Conservation (phyloP, 2,888 invertebrate genomes). For the Andrena dorsata region DNA sequence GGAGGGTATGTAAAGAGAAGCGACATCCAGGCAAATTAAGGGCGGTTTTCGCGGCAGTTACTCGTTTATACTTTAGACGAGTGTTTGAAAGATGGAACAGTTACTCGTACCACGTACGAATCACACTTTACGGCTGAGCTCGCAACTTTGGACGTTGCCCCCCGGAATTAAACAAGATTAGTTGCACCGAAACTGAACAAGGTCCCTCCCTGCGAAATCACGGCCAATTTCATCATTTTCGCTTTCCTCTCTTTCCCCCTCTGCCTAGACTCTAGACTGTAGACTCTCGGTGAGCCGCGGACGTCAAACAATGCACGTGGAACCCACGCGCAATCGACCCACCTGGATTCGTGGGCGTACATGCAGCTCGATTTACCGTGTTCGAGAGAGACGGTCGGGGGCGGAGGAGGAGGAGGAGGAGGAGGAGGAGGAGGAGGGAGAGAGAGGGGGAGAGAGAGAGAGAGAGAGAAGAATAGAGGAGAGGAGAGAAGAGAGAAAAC, state of each 20-base stretch:
- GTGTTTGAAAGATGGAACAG: not conserved
- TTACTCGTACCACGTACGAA: not conserved
- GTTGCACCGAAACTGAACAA: not conserved
- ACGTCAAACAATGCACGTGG: slow-evolving; percentile 33
- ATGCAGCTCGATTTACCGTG: slow-evolving; percentile 3
- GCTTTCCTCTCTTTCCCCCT: not conserved
- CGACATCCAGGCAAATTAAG: slow-evolving; percentile 39
- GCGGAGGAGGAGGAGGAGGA: not conserved
- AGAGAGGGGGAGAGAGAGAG: not conserved
- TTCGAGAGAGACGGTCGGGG: not conserved
- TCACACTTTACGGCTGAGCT: slow-evolving; percentile 13
- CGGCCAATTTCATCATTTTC: slow-evolving; percentile 44
- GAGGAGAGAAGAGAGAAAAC: not conserved
- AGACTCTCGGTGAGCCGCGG: slow-evolving; percentile 21
- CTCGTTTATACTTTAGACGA: slow-evolving; percentile 1
- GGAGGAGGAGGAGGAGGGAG: not conserved
- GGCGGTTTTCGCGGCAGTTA: slow-evolving; percentile 28
- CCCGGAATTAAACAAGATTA: not conserved
- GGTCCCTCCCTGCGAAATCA: slow-evolving; percentile 40
- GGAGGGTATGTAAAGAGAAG: slow-evolving; percentile 8
- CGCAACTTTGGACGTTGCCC: not conserved
- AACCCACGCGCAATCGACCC: slow-evolving; percentile 31
- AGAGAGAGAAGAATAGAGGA: not conserved
- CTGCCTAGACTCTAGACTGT: not conserved
- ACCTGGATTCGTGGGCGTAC: slow-evolving; percentile 28